These are phyloP conservation scores for Nomada ruficornis DNA, from an alignment of 2,888 invertebrate genomes.

Conservation along the genomic window DNA sequence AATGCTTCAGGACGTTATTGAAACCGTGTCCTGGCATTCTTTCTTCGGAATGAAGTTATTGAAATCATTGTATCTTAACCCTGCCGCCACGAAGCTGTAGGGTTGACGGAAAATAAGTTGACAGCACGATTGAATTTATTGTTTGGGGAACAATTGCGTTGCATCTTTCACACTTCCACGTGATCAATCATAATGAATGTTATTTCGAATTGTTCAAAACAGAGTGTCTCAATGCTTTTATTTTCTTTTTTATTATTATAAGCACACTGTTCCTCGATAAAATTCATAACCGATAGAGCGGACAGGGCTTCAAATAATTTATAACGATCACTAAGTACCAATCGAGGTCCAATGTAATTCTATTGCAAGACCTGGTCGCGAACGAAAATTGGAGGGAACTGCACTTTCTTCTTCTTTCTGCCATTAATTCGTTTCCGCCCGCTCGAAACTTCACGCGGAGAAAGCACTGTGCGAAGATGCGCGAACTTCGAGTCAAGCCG, in stretches of 20 bases:
- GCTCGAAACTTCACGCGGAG: constrained; percentile 60
- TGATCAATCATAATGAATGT: too few species aligned
- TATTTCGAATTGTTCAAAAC: neutral
- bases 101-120: neutral
- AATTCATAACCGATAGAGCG: too few species aligned
- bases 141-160: neutral
- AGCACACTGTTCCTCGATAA: too few species aligned
- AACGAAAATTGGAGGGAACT: constrained; percentile 29
- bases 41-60: constrained; percentile 35
- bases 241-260: neutral
- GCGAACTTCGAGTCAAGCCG: constrained; percentile 31
- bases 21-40: constrained; percentile 27
- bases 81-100: too few species aligned
- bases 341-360: too few species aligned
- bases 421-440: constrained; percentile 65
- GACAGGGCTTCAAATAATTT: too few species aligned
- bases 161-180: constrained; percentile 5
- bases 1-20: constrained; percentile 23
- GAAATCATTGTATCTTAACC: constrained; percentile 10
- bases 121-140: neutral
- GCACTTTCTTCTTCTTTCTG: constrained; percentile 29
- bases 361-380: neutral
- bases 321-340: too few species aligned
- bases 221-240: neutral
- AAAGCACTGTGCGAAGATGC: constrained; percentile 46